Percentiles rank a stretch among this genome's conserved stretches.
phyloP scores from a whole-genome alignment of 1,140 invertebrate genomes.

The Chelonus insularis region DNA sequence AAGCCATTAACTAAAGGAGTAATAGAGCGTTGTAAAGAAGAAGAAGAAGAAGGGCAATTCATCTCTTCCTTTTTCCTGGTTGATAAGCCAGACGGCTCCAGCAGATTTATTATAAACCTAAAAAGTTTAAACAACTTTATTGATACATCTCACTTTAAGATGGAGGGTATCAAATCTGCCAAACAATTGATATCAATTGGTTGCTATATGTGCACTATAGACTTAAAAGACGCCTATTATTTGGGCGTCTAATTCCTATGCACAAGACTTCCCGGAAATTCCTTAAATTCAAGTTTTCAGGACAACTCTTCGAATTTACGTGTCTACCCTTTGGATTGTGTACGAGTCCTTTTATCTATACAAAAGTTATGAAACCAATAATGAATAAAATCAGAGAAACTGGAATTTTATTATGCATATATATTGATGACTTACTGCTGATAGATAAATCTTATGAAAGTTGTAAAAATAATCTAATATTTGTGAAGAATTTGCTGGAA shows the following conservation, averaged over 20 bases:
- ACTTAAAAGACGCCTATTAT: constrained; percentile 12
- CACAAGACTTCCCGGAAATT: background rate
- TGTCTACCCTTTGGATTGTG: constrained; percentile 7
- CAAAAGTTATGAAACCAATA: constrained; percentile 11
- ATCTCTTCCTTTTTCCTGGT: background rate
- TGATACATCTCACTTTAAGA: background rate
- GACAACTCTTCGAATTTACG: constrained; percentile 1
- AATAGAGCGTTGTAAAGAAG: background rate
- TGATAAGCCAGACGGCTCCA: background rate
- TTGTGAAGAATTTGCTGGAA: background rate
- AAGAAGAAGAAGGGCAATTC: background rate
- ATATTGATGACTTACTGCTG: constrained; percentile 1
- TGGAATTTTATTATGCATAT: background rate
- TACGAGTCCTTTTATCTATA: constrained; percentile 4
- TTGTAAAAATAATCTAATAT: background rate
- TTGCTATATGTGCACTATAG: constrained; percentile 2
- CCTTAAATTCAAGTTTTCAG: background rate
- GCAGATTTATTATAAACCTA: constrained; percentile 3
- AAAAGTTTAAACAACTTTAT: constrained; percentile 7
- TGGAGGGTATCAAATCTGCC: constrained; percentile 8
- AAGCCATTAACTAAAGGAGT: background rate
- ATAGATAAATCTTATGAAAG: background rate
- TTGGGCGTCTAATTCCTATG: background rate
- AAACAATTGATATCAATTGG: background rate
- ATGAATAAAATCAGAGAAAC: background rate